Evolutionary conservation across 2,888 invertebrate genomes (phyloP).

Genomic region (Corythucha ciliata): DNA sequence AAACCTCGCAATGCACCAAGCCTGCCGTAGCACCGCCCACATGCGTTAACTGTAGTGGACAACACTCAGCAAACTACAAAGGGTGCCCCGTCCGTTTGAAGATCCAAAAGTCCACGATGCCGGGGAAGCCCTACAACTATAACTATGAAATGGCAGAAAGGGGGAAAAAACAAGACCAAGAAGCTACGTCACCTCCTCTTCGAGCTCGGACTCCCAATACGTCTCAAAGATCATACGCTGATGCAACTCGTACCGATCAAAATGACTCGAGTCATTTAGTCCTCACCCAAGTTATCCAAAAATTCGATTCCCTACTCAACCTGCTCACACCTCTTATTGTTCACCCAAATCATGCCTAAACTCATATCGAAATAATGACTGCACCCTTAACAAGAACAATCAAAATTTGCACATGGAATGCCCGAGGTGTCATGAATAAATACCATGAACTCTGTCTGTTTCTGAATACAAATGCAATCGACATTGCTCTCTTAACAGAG

Average conservation of each 20-base stretch:
- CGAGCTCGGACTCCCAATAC: too few relatives aligned
- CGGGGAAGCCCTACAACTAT: too few relatives aligned
- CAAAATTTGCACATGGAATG: slow-evolving; percentile 14
- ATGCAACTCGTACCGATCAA: too few relatives aligned
- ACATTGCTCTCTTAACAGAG: slow-evolving; percentile 7
- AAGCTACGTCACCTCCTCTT: too few relatives aligned
- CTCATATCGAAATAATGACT: slow-evolving; percentile 4
- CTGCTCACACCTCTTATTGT: slow-evolving; percentile 11
- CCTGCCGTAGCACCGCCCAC: background rate
- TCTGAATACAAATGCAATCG: background rate
- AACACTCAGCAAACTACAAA: slow-evolving; percentile 16
- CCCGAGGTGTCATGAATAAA: slow-evolving; percentile 6
- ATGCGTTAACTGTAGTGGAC: background rate
- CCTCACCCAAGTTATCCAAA: slow-evolving; percentile 10
- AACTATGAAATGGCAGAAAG: too few relatives aligned
- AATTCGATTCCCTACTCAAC: slow-evolving; percentile 14
- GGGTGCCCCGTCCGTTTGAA: background rate
- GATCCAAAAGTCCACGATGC: background rate
- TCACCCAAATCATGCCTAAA: slow-evolving; percentile 11
- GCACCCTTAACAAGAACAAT: background rate
- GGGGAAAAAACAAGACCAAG: too few relatives aligned
- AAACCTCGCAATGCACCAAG: background rate
- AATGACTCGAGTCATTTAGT: background rate
- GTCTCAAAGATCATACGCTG: too few relatives aligned
- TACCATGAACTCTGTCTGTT: slow-evolving; percentile 7